Evolutionary conservation across 2,797 vertebrate species (phyloP).

Genomic region (Tenualosa ilisha): DNA sequence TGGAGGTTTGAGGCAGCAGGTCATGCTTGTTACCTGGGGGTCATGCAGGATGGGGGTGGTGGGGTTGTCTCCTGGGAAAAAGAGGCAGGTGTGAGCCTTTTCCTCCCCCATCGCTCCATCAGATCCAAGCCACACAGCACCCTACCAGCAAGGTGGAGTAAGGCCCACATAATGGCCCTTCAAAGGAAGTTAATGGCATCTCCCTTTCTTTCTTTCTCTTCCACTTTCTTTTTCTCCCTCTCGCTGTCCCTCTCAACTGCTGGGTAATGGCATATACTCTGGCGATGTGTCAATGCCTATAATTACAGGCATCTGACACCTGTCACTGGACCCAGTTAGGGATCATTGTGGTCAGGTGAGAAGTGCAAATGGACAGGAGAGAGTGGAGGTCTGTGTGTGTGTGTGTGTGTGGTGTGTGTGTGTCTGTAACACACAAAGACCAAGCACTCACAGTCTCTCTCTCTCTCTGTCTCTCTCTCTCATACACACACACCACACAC

Average conservation of each 20-base stretch:
- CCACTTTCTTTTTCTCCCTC: neutral
- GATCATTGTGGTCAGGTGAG: conserved; percentile 2
- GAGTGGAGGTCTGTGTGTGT: neutral
- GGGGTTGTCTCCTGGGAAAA: neutral
- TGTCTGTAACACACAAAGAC: neutral
- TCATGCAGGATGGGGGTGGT: neutral
- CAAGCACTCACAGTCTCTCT: too few species aligned
- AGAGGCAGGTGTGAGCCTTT: neutral
- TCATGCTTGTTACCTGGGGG: neutral
- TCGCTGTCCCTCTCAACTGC: conserved; percentile 61
- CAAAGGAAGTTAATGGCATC: neutral
- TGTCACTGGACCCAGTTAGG: conserved; percentile 61
- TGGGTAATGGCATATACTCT: conserved; percentile 71
- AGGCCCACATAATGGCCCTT: neutral
- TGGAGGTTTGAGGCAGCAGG: neutral
- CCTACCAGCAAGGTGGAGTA: neutral
- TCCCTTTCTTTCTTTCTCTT: neutral
- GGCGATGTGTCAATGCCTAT: conserved; percentile 67
- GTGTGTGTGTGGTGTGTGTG: neutral
- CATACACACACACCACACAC: too few species aligned
- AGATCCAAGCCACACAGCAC: neutral
- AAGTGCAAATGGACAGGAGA: conserved; percentile 10
- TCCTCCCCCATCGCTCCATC: neutral
- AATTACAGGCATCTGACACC: conserved; percentile 69
- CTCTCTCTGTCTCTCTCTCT: too few species aligned